A percentile compares a stretch with the other conserved stretches of the same genome.
Evolutionary conservation across 2,797 vertebrate genomes (phyloP).

Genomic region (Pelodytes ibericus): DNA sequence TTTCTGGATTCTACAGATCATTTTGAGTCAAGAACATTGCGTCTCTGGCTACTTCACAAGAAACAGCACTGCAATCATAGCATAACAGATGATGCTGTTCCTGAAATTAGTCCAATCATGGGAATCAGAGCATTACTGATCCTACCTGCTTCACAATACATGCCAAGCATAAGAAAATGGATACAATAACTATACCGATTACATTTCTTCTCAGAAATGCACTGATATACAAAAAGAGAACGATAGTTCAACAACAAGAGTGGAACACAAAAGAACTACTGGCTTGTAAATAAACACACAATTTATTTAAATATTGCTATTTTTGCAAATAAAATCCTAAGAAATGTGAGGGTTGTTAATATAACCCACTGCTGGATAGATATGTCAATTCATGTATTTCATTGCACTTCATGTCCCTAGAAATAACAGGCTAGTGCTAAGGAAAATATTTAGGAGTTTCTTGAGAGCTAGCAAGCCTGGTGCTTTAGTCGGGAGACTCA

Average conservation of each 20-base stretch:
- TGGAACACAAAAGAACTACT: no score
- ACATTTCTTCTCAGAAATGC: neutral
- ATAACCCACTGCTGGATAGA: no score
- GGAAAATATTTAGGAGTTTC: no score
- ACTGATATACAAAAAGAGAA: neutral
- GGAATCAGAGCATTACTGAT: neutral
- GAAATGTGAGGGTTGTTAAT: no score
- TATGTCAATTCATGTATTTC: no score
- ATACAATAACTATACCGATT: neutral
- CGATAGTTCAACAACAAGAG: neutral
- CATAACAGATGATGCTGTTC: neutral
- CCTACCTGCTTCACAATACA: neutral
- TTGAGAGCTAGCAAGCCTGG: no score
- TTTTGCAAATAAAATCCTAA: no score
- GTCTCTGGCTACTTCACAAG: neutral
- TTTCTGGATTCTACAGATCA: neutral
- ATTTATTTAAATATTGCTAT: no score
- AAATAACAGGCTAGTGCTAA: no score
- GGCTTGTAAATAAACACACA: no score
- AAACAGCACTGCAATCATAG: neutral
- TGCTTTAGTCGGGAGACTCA: no score
- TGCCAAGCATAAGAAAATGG: neutral
- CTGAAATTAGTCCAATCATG: neutral
- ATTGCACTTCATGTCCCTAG: no score
- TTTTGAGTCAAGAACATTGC: neutral